These are phyloP conservation scores for Engystomops pustulosus DNA, from an alignment of 2,113 vertebrate genomes.

Conservation along the genomic window DNA sequence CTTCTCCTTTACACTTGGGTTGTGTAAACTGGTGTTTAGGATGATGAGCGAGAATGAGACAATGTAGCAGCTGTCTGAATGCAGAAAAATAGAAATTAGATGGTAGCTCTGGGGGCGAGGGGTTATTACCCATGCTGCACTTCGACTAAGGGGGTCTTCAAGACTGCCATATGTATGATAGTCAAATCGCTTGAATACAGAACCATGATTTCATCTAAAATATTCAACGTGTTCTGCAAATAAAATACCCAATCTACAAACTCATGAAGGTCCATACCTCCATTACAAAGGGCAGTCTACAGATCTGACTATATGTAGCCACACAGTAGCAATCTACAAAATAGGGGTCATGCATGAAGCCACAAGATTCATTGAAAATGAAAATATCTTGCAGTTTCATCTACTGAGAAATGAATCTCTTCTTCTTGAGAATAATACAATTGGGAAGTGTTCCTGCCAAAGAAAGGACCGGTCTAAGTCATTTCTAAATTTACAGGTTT, in stretches of 20 bases:
- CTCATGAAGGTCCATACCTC: no score
- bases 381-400: background rate
- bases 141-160: no score
- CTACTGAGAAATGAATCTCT: background rate
- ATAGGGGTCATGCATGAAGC: no score
- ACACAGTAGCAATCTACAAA: background rate
- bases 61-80: constrained; percentile 94
- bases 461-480: no score
- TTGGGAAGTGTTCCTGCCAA: background rate
- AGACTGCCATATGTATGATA: no score
- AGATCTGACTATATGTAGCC: background rate
- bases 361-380: background rate
- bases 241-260: no score
- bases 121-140: no score
- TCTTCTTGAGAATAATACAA: background rate
- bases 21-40: constrained; percentile 97
- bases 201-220: no score
- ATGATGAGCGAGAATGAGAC: constrained; percentile 96
- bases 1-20: constrained; percentile 93
- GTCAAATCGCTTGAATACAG: no score
- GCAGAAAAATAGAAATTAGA: background rate
- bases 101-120: background rate
- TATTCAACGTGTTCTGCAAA: no score
- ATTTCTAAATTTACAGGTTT: no score
- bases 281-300: no score